These are phyloP conservation scores for Lucilia sericata DNA, from an alignment of 1,140 invertebrate species.

Conservation along the genomic window DNA sequence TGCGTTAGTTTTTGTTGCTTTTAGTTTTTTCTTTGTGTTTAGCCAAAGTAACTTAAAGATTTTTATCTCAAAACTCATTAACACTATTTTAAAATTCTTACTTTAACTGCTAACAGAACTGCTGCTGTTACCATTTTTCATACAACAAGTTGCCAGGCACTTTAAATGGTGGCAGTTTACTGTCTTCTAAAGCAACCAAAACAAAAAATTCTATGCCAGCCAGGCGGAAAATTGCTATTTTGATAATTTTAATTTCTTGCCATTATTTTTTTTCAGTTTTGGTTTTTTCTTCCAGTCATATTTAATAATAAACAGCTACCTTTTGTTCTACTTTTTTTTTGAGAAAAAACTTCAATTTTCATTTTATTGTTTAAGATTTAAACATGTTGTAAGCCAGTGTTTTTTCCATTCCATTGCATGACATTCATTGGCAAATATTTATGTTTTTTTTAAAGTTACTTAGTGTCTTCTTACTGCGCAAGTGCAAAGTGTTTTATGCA, in stretches of 20 bases:
- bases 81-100: neutral
- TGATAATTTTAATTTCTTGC: conserved; percentile 26
- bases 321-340: conserved; percentile 7
- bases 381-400: neutral
- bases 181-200: neutral
- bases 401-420: neutral
- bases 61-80: conserved; percentile 4
- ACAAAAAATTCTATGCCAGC: conserved; percentile 1
- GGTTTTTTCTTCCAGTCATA: neutral
- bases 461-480: neutral
- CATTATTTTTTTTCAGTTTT: neutral
- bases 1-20: neutral
- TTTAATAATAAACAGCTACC: conserved; percentile 6
- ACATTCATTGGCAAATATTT: neutral
- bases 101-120: neutral
- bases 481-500: conserved; percentile 1
- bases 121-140: neutral
- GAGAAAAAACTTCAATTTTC: neutral
- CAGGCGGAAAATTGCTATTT: conserved; percentile 20
- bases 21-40: neutral
- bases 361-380: neutral
- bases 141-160: neutral
- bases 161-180: neutral
- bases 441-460: neutral
- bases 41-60: neutral